Percentiles rank a stretch among this genome's conserved stretches.
Evolutionary conservation across 2,797 vertebrate species (phyloP).

Genomic region (Carduelis carduelis): DNA sequence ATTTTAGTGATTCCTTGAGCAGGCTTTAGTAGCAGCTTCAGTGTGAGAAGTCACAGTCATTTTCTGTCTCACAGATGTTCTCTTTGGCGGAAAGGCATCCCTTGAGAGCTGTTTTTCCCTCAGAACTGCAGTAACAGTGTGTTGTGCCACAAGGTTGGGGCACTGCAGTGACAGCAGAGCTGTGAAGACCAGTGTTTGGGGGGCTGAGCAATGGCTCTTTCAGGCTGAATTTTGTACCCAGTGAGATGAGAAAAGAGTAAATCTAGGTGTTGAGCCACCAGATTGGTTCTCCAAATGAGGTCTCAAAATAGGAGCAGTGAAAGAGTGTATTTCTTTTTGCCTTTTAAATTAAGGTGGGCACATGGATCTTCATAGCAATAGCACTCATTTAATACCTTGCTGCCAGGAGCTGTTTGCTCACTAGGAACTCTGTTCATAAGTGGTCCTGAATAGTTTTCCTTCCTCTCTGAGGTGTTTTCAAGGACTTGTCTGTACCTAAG

Average conservation of each 20-base stretch:
- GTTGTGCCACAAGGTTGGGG: not conserved
- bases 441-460: not conserved
- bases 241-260: not conserved
- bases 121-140: not conserved
- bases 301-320: not conserved
- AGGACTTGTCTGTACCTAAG: not conserved
- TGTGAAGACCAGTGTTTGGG: not conserved
- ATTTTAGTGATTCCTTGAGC: not conserved
- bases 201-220: not conserved
- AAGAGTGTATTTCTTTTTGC: not conserved
- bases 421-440: not conserved
- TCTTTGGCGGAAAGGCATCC: not conserved
- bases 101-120: not conserved
- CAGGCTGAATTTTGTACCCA: not conserved
- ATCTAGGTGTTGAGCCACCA: not conserved
- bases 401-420: not conserved
- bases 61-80: not conserved
- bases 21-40: not conserved
- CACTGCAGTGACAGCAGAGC: not conserved
- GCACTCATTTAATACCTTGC: not conserved
- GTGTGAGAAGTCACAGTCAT: not conserved
- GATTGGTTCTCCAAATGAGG: not conserved
- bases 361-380: not conserved
- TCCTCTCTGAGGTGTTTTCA: not conserved
- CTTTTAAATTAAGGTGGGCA: not conserved